Evolutionary conservation across 2,888 invertebrate species (phyloP), one percentile per base, ranked within the genome.

Genomic region (Schizaphis graminum): DNA sequence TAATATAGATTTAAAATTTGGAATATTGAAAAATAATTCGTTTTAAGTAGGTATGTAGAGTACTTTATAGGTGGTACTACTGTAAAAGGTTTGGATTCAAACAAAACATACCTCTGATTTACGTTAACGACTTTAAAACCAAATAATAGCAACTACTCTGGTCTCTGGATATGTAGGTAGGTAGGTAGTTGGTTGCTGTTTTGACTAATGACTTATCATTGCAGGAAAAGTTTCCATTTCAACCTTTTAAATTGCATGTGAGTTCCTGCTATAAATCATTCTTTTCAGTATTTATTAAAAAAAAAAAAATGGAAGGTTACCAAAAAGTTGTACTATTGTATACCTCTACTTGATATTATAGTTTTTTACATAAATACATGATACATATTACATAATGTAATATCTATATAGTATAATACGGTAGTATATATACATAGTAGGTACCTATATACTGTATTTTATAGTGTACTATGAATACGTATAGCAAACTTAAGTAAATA

Each of bases 201-300:
- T 77, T 77, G 77, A 35, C 35, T 77, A 86, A 86, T 86, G 86
- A 47, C 86, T 49, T 28, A 86, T 86, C 28, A 47, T 86, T 47
- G 13, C n/a, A 7, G 86, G 28, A 47, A 86, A 86, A 86, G 86
- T 86, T 86, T 47, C 47, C 47, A 86, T 86, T 86, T 44, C 44
- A 86, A 86, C 86, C 86, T 86, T 86, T 86, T 47, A 86, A 86
- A 86, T 86, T 86, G 86, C 47, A 26, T 28, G 28, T 86, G 28
- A 47, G 86, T 86, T 67, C 21, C 77, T 24, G 8, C 35, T 77
- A 77, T 77, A 77, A 77, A 77, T 77, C 77, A 35, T 77, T 35
- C 21, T 77, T 35, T 21, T 35, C 35, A 16, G 77, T 41, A 77
- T 77, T 77, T 77, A 35, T 77, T 77, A 77, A 77, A 77, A 67